Evolutionary conservation across 2,888 invertebrate species (phyloP).

Genomic region (Lepidocyrtinus sp.): DNA sequence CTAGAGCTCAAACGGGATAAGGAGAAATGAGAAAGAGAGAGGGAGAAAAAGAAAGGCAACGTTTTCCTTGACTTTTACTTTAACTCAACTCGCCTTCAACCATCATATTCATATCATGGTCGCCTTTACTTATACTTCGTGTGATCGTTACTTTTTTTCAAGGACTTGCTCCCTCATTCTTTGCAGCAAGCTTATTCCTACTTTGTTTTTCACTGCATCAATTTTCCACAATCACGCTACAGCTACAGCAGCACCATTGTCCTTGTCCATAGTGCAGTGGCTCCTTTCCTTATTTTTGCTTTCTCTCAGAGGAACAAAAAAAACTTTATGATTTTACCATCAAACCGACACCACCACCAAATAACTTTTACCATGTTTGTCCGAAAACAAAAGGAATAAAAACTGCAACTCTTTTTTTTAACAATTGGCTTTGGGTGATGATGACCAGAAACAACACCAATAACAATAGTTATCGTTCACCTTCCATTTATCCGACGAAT

Average conservation of each 20-base stretch:
- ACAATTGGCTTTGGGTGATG: constrained; percentile 1
- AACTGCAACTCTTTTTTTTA: neutral
- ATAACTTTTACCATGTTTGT: neutral
- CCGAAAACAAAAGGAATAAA: constrained; percentile 3
- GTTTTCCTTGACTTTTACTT: constrained; percentile 57
- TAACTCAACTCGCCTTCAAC: constrained; percentile 33
- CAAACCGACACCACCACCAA: neutral
- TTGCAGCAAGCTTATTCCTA: neutral
- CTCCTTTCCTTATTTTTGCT: no score
- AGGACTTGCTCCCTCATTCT: constrained; percentile 42
- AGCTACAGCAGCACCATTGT: constrained; percentile 41
- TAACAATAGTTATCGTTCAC: constrained; percentile 10
- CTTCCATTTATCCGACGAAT: neutral
- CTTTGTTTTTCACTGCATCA: constrained; percentile 52
- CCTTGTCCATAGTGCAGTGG: constrained; percentile 50
- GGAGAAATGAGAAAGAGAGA: neutral
- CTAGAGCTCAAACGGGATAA: neutral
- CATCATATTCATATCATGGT: constrained; percentile 41
- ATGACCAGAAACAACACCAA: constrained; percentile 7
- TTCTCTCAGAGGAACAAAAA: constrained; percentile 6
- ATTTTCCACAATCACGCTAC: constrained; percentile 61
- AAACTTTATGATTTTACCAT: neutral
- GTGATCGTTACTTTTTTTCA: constrained; percentile 59
- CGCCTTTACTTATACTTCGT: constrained; percentile 34
- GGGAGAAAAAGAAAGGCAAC: constrained; percentile 37